Conservation (phyloP, 2,113 vertebrate species). For the Ochotona princeps region DNA sequence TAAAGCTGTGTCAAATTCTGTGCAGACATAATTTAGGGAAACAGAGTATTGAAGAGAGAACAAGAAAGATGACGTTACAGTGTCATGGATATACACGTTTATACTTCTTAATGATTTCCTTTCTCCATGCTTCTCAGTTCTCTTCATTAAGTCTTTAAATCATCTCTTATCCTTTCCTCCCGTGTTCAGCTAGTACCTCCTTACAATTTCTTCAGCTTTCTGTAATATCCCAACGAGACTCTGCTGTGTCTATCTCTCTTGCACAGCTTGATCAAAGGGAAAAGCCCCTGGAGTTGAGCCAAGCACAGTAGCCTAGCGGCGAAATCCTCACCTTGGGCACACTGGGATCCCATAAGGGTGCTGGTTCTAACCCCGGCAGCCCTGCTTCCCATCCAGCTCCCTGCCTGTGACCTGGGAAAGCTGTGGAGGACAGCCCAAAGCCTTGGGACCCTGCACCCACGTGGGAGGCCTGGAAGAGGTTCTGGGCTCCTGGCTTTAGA, state of each 20-base stretch:
- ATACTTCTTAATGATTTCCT: rapidly evolving
- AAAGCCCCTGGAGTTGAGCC: not conserved
- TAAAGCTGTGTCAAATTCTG: not conserved
- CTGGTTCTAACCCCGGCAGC: too few species aligned
- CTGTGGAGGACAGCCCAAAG: too few species aligned
- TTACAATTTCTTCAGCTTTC: not conserved
- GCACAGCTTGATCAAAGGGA: not conserved
- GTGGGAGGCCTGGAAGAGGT: too few species aligned
- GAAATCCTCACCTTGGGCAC: too few species aligned
- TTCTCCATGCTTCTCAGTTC: not conserved
- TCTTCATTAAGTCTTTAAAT: not conserved
- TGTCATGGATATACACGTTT: not conserved
- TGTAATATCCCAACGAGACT: not conserved
- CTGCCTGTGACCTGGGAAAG: too few species aligned
- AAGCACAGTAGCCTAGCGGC: too few species aligned
- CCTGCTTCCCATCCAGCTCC: too few species aligned
- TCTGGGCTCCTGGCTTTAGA: too few species aligned
- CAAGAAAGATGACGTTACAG: not conserved
- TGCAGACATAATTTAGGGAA: not conserved
- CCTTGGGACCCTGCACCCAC: too few species aligned
- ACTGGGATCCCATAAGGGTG: too few species aligned
- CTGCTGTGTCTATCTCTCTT: not conserved
- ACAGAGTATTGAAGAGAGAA: not conserved
- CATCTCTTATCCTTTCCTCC: not conserved
- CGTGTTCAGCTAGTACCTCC: not conserved